phyloP scores from a whole-genome alignment of 2,888 invertebrate species.

The Noctua janthe region DNA sequence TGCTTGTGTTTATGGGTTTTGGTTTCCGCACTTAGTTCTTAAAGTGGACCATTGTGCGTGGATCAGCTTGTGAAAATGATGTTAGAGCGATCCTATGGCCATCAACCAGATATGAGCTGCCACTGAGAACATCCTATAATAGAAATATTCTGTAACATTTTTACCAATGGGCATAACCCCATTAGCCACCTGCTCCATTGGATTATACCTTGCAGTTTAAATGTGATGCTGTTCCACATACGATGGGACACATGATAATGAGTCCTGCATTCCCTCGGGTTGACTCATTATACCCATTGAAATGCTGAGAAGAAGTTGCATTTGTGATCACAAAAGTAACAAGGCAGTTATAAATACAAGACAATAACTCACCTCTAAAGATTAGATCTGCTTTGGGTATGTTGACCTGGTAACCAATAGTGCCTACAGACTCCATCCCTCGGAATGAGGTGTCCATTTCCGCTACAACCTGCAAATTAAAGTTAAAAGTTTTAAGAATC shows the following conservation, averaged over 20 bases:
- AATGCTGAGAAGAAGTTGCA: not conserved
- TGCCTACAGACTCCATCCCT: conserved; percentile 97
- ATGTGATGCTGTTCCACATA: not conserved
- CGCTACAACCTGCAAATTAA: conserved; percentile 94
- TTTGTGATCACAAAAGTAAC: not conserved
- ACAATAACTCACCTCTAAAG: conserved; percentile 94
- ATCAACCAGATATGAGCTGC: not conserved
- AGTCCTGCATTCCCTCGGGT: not conserved
- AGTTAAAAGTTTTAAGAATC: not conserved
- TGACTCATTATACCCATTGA: not conserved
- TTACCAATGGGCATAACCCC: not conserved
- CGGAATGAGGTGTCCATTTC: conserved; percentile 98
- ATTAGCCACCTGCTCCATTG: not conserved
- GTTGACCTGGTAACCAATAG: conserved; percentile 98
- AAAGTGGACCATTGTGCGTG: no score
- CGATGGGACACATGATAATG: not conserved
- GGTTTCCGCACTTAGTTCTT: no score
- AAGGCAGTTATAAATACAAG: not conserved
- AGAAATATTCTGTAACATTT: not conserved
- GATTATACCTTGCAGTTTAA: not conserved
- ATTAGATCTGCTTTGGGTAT: conserved; percentile 98
- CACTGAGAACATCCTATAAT: not conserved
- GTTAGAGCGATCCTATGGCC: not conserved
- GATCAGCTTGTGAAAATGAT: not conserved
- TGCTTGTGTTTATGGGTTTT: no score